phyloP scores from a whole-genome alignment of 2,113 vertebrate genomes.

The Recurvirostra avosetta region DNA sequence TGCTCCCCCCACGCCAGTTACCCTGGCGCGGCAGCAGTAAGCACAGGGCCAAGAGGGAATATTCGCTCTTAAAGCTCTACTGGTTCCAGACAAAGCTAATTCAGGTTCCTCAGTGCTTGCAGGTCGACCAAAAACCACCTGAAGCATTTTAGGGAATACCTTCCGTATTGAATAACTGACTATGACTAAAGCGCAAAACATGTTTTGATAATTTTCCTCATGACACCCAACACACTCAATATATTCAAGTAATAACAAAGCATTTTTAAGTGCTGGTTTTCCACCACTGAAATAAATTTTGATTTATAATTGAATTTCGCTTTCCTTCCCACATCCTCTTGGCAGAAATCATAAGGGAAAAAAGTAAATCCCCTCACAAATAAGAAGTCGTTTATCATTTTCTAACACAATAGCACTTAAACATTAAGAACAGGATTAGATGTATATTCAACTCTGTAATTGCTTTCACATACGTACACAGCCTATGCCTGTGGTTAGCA shows the following conservation, averaged over 20 bases:
- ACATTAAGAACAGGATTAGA: not conserved
- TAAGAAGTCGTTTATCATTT: conserved; percentile 4
- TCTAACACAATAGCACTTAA: conserved; percentile 4
- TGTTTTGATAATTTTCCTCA: not conserved
- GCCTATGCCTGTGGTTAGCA: not conserved
- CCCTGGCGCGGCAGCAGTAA: not conserved
- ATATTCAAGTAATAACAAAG: not conserved
- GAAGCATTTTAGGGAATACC: not conserved
- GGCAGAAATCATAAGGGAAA: conserved; percentile 16
- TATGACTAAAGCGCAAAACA: not conserved
- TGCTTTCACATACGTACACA: not conserved
- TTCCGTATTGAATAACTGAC: not conserved
- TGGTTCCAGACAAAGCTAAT: not conserved
- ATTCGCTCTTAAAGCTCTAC: not conserved
- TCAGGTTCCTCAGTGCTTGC: not conserved
- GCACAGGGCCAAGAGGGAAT: not conserved
- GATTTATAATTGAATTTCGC: not conserved
- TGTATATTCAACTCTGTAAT: conserved; percentile 11
- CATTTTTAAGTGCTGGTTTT: not conserved
- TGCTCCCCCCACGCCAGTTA: too few relatives aligned
- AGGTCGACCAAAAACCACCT: not conserved
- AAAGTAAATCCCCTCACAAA: conserved; percentile 18
- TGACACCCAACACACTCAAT: not conserved
- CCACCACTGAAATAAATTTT: not conserved
- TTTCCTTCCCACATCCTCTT: not conserved